Conservation (phyloP, 2,888 invertebrate genomes). For the Quadroppia sp. region DNA sequence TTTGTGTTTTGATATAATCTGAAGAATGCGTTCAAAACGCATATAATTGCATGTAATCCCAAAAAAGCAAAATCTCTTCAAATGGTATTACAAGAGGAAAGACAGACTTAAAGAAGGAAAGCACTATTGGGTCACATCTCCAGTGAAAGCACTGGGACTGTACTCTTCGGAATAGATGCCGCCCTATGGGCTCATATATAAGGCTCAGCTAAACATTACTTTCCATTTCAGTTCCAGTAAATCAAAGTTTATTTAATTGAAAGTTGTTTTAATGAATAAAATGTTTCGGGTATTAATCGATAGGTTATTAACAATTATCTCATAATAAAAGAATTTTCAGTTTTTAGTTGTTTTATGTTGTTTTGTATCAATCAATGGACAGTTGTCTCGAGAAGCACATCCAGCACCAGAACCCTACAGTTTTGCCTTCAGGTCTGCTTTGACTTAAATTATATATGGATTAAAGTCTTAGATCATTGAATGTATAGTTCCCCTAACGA, state of each 20-base stretch:
- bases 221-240: conserved; percentile 24
- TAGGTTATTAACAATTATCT: background rate
- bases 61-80: background rate
- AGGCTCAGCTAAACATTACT: background rate
- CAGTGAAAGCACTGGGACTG: conserved; percentile 11
- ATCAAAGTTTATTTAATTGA: conserved; percentile 1
- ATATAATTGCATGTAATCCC: background rate
- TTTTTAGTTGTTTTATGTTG: conserved; percentile 10
- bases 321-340: background rate
- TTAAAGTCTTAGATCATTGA: background rate
- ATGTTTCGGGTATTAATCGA: conserved; percentile 19
- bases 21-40: background rate
- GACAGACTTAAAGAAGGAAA: background rate
- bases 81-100: conserved; percentile 1
- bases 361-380: conserved; percentile 3
- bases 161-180: conserved; percentile 16
- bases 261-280: no score
- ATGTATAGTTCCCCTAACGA: conserved; percentile 34
- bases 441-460: background rate
- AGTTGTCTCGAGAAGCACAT: conserved; percentile 28
- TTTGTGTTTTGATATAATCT: background rate
- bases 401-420: conserved; percentile 40
- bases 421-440: conserved; percentile 38
- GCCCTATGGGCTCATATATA: conserved; percentile 32
- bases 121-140: conserved; percentile 11